A percentile compares a stretch with the other conserved stretches of the same genome.
These are phyloP conservation scores for Thysanoteuthis rhombus DNA, from an alignment of 2,888 invertebrate genomes.

Conservation along the genomic window DNA sequence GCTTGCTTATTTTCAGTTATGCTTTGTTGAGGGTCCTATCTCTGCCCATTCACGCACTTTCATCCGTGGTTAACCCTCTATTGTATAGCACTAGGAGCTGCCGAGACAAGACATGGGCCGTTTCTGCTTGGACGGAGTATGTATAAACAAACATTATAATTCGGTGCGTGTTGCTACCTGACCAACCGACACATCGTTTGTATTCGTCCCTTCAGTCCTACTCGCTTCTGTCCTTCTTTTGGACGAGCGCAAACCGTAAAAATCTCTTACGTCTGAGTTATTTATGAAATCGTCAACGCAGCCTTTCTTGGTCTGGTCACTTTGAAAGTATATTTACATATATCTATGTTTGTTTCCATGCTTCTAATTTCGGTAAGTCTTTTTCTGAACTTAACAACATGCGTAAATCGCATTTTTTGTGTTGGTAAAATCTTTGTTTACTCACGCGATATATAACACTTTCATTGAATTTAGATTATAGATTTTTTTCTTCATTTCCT, in stretches of 20 bases:
- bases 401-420: not conserved
- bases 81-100: not conserved
- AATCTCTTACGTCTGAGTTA: not conserved
- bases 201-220: not conserved
- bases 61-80: not conserved
- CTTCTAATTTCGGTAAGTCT: too few relatives aligned
- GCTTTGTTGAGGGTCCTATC: not conserved
- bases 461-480: too few relatives aligned
- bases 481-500: too few relatives aligned
- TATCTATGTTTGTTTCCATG: too few relatives aligned
- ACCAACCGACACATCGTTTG: not conserved
- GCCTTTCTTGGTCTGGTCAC: too few relatives aligned
- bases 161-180: not conserved
- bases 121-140: not conserved
- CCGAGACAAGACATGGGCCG: not conserved
- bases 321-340: too few relatives aligned
- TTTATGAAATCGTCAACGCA: not conserved
- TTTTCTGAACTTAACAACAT: too few relatives aligned
- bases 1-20: not conserved
- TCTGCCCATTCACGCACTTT: not conserved
- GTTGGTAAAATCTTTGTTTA: too few relatives aligned
- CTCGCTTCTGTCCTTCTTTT: not conserved
- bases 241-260: not conserved
- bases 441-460: too few relatives aligned
- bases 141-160: not conserved